Conservation (phyloP, 2,113 vertebrate genomes). For the Amphilophus citrinellus region DNA sequence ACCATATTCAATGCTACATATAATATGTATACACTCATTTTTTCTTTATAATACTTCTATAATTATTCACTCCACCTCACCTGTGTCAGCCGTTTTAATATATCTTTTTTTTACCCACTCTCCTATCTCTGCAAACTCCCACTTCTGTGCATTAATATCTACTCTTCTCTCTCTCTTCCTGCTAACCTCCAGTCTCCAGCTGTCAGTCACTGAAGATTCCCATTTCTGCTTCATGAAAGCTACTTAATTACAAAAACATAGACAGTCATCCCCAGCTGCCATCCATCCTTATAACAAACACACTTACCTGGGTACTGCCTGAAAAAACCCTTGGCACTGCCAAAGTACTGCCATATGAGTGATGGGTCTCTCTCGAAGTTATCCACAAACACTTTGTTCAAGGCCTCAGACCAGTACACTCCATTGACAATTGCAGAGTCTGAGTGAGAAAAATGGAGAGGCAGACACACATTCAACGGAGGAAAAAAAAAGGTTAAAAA, state of each 20-base stretch:
- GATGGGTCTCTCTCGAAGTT: slow-evolving; percentile 97
- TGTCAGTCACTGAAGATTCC: slow-evolving; percentile 50
- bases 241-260: slow-evolving; percentile 59
- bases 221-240: slow-evolving; percentile 42
- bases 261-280: not conserved
- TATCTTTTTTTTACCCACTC: slow-evolving; percentile 7
- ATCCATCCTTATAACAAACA: not conserved
- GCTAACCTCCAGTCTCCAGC: slow-evolving; percentile 24
- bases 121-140: slow-evolving; percentile 26
- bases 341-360: slow-evolving; percentile 99
- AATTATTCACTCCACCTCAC: slow-evolving; percentile 4
- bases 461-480: not conserved
- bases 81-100: slow-evolving; percentile 21
- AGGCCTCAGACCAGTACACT: slow-evolving; percentile 97
- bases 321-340: slow-evolving; percentile 98
- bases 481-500: not conserved
- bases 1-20: not conserved
- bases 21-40: not conserved
- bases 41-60: not conserved
- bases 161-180: not conserved
- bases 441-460: slow-evolving; percentile 53
- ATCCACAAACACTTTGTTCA: slow-evolving; percentile 98
- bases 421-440: slow-evolving; percentile 98
- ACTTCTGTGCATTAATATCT: not conserved
- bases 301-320: slow-evolving; percentile 95